These are phyloP conservation scores for Idaea biselata DNA, from an alignment of 2,888 invertebrate genomes.

Conservation along the genomic window DNA sequence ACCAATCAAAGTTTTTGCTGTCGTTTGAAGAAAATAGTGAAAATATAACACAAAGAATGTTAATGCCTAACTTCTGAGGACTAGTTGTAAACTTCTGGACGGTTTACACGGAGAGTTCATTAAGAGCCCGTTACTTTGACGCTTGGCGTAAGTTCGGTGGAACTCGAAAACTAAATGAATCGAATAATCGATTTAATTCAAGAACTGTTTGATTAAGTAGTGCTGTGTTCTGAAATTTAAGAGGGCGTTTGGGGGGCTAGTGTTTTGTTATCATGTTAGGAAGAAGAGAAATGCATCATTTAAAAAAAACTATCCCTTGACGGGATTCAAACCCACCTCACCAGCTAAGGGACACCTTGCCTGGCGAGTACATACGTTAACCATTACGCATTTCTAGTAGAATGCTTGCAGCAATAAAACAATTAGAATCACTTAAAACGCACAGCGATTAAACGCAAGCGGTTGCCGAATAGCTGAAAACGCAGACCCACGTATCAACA, in stretches of 20 bases:
- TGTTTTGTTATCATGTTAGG: too few species aligned
- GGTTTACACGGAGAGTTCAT: slow-evolving; percentile 67
- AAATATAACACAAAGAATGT: slow-evolving; percentile 57
- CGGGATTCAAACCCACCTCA: too few species aligned
- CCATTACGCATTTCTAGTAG: too few species aligned
- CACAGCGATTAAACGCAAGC: too few species aligned
- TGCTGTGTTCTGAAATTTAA: background rate
- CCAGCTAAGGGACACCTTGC: too few species aligned
- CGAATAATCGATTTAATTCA: slow-evolving; percentile 2
- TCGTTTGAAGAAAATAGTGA: slow-evolving; percentile 16
- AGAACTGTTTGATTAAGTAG: slow-evolving; percentile 9
- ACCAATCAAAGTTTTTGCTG: slow-evolving; percentile 19
- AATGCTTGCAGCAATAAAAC: too few species aligned
- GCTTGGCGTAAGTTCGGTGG: slow-evolving; percentile 27
- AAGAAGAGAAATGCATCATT: too few species aligned
- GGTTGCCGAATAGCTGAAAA: too few species aligned
- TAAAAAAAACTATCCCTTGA: too few species aligned
- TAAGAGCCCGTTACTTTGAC: slow-evolving; percentile 45
- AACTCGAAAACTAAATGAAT: background rate
- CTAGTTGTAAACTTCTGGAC: slow-evolving; percentile 64
- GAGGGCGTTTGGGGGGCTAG: background rate
- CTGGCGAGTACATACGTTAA: too few species aligned
- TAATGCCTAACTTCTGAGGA: slow-evolving; percentile 53
- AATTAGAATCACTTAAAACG: too few species aligned
- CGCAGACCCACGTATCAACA: too few species aligned